Percentiles rank a stretch among this genome's conserved stretches.
Conservation (phyloP, 2,113 vertebrate genomes). For the Heterotilapia buettikoferi region DNA sequence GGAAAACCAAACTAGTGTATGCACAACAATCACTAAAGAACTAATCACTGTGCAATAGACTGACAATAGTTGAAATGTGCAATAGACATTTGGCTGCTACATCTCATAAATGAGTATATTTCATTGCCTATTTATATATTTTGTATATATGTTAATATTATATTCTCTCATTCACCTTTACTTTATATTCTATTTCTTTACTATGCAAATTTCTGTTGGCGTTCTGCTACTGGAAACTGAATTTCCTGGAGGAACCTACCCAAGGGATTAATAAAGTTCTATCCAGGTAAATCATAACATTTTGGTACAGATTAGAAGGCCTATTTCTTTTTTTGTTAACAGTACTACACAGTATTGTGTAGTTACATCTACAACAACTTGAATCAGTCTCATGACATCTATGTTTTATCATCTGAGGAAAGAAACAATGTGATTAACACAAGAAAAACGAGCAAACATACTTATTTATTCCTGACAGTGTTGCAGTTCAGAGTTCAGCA, state of each 20-base stretch:
- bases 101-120: neutral
- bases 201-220: neutral
- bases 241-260: neutral
- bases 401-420: neutral
- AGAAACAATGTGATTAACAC: neutral
- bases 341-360: neutral
- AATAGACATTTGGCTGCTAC: neutral
- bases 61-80: too few relatives aligned
- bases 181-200: neutral
- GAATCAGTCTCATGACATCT: neutral
- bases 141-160: neutral
- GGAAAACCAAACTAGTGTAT: neutral
- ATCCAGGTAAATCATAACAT: neutral
- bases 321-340: neutral
- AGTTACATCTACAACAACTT: neutral
- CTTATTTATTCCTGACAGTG: neutral
- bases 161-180: neutral
- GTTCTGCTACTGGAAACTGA: neutral
- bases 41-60: neutral
- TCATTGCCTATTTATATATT: neutral
- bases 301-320: neutral
- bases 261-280: neutral
- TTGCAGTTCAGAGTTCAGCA: neutral
- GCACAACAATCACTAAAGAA: neutral
- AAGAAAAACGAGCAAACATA: neutral